Evolutionary conservation across 2,888 invertebrate species (phyloP).

Genomic region (Miltochrista miniata): DNA sequence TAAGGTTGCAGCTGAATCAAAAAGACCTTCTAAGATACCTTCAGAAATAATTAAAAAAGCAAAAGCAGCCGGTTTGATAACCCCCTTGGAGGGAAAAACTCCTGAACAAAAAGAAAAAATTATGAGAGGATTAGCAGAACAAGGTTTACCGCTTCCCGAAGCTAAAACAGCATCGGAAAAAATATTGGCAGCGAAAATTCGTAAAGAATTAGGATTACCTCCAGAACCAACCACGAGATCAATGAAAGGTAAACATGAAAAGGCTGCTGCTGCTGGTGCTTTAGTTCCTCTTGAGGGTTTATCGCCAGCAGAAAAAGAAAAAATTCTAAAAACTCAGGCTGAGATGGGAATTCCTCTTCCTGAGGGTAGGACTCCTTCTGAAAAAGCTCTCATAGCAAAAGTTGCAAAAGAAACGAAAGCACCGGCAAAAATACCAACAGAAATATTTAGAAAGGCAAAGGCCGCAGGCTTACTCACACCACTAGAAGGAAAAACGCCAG

Average conservation of each 20-base stretch:
- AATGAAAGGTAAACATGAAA: conserved; percentile 29
- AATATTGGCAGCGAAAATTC: conserved; percentile 9
- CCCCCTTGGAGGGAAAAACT: conserved; percentile 9
- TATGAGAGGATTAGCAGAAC: background rate
- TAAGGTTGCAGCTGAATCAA: too few species aligned
- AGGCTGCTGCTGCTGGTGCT: conserved; percentile 34
- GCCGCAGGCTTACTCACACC: too few species aligned
- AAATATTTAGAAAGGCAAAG: too few species aligned
- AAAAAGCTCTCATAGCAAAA: too few species aligned
- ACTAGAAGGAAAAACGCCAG: too few species aligned
- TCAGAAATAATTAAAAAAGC: conserved; percentile 2
- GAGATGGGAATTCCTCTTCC: too few species aligned
- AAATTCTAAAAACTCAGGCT: too few species aligned
- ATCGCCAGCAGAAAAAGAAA: too few species aligned
- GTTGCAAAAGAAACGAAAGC: too few species aligned
- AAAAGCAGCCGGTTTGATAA: conserved; percentile 9
- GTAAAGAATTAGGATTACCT: conserved; percentile 16
- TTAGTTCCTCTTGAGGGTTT: conserved; percentile 13
- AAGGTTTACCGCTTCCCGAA: conserved; percentile 6
- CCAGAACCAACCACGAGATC: conserved; percentile 33
- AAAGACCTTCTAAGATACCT: background rate
- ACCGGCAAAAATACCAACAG: too few species aligned
- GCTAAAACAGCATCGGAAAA: conserved; percentile 19
- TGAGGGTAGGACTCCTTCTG: too few species aligned
- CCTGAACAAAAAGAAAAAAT: conserved; percentile 1